These are phyloP conservation scores for Lepus timidus DNA, from an alignment of 2,113 vertebrate species.

Conservation along the genomic window DNA sequence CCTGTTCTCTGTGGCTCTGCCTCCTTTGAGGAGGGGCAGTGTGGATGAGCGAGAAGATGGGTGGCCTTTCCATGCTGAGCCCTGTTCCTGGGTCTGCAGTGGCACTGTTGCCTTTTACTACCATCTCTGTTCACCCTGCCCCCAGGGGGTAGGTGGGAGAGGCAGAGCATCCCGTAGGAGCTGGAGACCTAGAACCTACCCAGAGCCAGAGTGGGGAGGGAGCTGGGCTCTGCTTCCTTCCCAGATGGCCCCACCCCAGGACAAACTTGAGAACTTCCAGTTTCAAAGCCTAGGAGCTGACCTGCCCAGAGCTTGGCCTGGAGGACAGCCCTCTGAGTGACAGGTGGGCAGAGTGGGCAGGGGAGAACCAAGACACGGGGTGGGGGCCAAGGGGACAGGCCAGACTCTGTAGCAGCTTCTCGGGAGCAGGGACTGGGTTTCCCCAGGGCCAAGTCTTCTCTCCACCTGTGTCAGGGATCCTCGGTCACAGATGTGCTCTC, in stretches of 20 bases:
- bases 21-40: neutral
- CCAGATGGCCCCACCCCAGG: neutral
- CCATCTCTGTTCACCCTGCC: neutral
- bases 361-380: neutral
- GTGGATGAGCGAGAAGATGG: neutral
- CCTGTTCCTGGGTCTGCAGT: neutral
- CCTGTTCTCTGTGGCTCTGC: neutral
- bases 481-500: neutral
- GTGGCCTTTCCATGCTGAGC: neutral
- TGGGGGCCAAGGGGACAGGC: rapidly evolving
- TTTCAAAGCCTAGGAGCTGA: neutral
- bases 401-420: neutral
- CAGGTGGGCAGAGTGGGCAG: neutral
- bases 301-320: neutral
- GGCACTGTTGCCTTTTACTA: neutral
- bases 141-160: neutral
- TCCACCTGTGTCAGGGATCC: neutral
- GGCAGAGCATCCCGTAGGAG: neutral
- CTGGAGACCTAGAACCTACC: neutral
- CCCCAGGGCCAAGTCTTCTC: neutral
- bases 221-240: neutral
- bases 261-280: constrained; percentile 1
- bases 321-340: neutral
- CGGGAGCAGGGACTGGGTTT: neutral
- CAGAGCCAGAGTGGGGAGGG: neutral